Percentiles rank a stretch among this genome's conserved stretches.
Evolutionary conservation across 2,888 invertebrate genomes (phyloP).

Genomic region (Bimastos eiseni): DNA sequence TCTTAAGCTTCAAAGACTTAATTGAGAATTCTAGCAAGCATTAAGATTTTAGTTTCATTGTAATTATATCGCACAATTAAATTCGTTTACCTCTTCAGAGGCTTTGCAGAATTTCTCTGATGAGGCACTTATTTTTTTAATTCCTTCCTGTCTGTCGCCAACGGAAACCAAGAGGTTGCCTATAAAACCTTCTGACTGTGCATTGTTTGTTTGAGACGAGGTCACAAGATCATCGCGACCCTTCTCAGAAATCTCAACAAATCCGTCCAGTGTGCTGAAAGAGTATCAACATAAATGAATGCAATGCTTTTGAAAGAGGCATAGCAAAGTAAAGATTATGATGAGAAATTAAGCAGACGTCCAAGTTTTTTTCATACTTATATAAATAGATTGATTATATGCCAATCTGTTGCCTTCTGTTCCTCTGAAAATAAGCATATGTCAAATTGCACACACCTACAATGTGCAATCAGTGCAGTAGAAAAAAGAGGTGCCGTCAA

Average conservation of each 20-base stretch:
- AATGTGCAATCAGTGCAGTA: too few species aligned
- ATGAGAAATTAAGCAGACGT: too few species aligned
- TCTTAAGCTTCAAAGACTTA: not conserved
- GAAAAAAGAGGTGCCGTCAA: too few species aligned
- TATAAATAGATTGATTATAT: too few species aligned
- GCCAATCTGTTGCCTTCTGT: too few species aligned
- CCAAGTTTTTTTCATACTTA: too few species aligned
- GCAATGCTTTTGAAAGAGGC: not conserved
- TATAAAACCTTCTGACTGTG: not conserved
- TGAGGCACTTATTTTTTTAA: not conserved
- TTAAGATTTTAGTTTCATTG: not conserved
- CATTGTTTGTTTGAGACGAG: not conserved
- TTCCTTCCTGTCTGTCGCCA: not conserved
- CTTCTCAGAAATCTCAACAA: not conserved
- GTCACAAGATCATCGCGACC: not conserved
- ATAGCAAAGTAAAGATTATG: too few species aligned
- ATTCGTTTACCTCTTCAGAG: not conserved
- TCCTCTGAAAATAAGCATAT: too few species aligned
- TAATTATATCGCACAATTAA: not conserved
- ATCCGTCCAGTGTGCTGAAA: not conserved
- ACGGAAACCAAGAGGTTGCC: not conserved
- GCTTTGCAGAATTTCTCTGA: not conserved
- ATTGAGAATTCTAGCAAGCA: not conserved
- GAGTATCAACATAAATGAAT: not conserved
- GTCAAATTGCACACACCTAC: too few species aligned